These are phyloP conservation scores for Anthonomus grandis DNA, from an alignment of 1,140 invertebrate species.

Conservation along the genomic window DNA sequence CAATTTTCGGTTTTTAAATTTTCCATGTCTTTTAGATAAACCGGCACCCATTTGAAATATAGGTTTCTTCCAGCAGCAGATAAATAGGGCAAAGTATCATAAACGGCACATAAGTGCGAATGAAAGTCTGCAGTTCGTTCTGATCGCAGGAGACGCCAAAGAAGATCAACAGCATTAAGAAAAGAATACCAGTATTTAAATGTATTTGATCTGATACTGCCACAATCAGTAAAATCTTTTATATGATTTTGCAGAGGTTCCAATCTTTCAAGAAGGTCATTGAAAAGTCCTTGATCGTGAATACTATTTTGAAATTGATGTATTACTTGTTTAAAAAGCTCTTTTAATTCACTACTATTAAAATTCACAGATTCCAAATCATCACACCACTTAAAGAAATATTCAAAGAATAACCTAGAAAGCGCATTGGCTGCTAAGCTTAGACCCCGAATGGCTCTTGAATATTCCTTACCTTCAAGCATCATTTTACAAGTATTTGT, in stretches of 20 bases:
- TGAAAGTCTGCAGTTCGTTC: neutral
- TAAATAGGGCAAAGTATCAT: conserved; percentile 3
- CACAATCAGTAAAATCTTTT: neutral
- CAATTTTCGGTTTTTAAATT: neutral
- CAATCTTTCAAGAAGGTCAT: neutral
- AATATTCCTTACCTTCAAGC: no score
- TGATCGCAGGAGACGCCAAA: neutral
- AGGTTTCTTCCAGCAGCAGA: neutral
- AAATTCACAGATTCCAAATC: no score
- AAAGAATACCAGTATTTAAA: conserved; percentile 17
- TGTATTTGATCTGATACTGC: neutral
- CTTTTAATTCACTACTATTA: no score
- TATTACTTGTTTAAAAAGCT: no score
- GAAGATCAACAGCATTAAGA: conserved; percentile 10
- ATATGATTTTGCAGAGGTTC: neutral
- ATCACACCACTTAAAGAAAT: no score
- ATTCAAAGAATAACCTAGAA: neutral
- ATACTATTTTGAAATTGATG: neutral
- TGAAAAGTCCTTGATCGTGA: neutral
- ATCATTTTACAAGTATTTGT: neutral
- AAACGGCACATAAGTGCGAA: conserved; percentile 1
- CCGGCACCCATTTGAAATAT: neutral
- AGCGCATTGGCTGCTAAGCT: no score
- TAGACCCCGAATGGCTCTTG: no score
- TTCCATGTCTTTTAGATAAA: conserved; percentile 3